Evolutionary conservation across 2,888 invertebrate species (phyloP).

Genomic region (Adelognathus sp.): DNA sequence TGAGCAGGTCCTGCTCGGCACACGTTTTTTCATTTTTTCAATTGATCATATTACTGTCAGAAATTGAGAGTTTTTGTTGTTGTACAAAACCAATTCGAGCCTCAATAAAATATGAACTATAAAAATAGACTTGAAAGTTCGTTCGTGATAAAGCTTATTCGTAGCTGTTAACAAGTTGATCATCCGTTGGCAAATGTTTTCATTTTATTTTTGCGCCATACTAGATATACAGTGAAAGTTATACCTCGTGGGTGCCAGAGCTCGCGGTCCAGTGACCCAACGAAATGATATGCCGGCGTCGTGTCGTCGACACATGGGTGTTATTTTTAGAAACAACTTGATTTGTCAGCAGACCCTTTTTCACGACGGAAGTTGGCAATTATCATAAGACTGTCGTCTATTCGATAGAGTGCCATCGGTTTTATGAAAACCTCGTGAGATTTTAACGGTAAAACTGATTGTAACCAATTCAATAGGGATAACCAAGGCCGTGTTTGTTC

Average conservation of each 20-base stretch:
- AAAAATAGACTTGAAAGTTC: not conserved
- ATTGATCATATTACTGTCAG: no score
- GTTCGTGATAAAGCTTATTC: not conserved
- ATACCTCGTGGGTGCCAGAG: not conserved
- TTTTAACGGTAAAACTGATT: no score
- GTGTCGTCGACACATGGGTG: not conserved
- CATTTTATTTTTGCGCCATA: not conserved
- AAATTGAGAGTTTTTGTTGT: no score
- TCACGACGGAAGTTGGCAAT: conserved; percentile 5
- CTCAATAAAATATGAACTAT: no score
- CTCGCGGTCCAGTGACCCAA: conserved; percentile 13
- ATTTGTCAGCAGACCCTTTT: not conserved
- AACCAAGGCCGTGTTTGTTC: no score
- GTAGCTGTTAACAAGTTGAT: not conserved
- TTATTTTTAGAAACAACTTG: conserved; percentile 15
- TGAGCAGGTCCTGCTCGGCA: no score
- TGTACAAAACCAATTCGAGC: no score
- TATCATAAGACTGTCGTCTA: not conserved
- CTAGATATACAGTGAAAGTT: not conserved
- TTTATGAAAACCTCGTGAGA: not conserved
- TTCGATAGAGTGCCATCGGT: not conserved
- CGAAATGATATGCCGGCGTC: not conserved
- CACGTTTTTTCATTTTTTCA: no score
- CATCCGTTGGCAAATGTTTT: not conserved
- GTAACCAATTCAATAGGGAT: no score